Evolutionary conservation across 2,888 invertebrate species (phyloP), one percentile per base, ranked within the genome.

Genomic region (Muschampia plurimacula): DNA sequence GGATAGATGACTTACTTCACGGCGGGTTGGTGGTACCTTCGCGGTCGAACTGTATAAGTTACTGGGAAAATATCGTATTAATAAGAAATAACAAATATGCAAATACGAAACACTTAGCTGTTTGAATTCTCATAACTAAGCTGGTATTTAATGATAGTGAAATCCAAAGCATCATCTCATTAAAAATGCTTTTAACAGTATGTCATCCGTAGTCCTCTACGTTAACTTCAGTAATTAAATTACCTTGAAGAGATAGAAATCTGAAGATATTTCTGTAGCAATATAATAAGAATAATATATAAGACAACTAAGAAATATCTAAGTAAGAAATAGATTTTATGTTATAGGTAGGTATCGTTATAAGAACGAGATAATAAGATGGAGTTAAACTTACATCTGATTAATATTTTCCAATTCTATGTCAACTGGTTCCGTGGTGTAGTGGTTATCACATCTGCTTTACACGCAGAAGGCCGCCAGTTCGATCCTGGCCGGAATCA

Each of bases 381-480:
- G 3, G 49, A 10, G 41, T 41, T 7, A 41, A 41, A 13, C 49
- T 49, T 22, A 2, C 32, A 32, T 32, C 2, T 2, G 32, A 32
- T 32, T 32, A 32, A 32, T 32, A 32, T 32, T 32, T 32, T 32
- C 32, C 2, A 32, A 2, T 2, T 32, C 32, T 32, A 2, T 2
- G 2, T 32, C 32, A 32, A 32, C 32, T 32, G 32, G 32, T 32
- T 32, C 32, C 32, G 32, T 32, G 32, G 32, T 32, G 32, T 32
- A 32, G 32, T 32, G 32, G 32, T 32, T 32, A 32, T 32, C 32
- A 32, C 32, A 32, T 32, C n/a, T n/a, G n/a, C n/a, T n/a, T n/a
- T n/a, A n/a, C n/a, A n/a, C n/a, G n/a, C n/a, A n/a, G n/a, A n/a
- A 41, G 41, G 41, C 41, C 41, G 41, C 41, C 41, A 76, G 80